A percentile compares a stretch with the other conserved stretches of the same genome.
These are phyloP conservation scores for Notoglanidium macrostoma DNA, from an alignment of 2,797 vertebrate genomes.

Conservation along the genomic window DNA sequence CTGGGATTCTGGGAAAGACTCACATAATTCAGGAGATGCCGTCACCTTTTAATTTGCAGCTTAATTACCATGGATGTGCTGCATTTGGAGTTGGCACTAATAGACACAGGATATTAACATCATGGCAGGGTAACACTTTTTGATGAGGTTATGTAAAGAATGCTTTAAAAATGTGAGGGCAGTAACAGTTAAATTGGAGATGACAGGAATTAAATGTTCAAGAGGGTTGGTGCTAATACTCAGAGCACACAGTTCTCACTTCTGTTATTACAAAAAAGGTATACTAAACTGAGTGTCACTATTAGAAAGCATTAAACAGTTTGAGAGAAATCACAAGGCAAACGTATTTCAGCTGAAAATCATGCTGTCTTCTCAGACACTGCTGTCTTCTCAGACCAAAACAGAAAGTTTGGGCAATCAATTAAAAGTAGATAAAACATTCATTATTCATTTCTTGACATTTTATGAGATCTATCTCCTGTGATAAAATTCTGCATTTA, in stretches of 20 bases:
- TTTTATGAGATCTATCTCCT: background rate
- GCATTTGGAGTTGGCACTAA: conserved; percentile 40
- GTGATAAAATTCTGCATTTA: background rate
- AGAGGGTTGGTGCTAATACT: background rate
- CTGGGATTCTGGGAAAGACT: conserved; percentile 48
- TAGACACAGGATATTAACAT: conserved; percentile 41
- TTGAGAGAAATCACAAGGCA: background rate
- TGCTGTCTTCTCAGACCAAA: background rate
- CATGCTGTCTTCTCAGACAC: background rate
- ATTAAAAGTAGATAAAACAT: conserved; percentile 13
- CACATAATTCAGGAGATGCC: conserved; percentile 48
- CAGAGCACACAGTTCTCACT: background rate
- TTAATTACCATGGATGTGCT: conserved; percentile 51
- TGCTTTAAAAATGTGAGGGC: conserved; percentile 6
- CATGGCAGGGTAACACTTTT: conserved; percentile 34
- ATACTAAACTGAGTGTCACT: background rate
- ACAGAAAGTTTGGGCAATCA: background rate
- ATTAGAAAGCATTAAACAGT: background rate
- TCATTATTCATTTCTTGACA: conserved; percentile 2
- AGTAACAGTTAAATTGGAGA: conserved; percentile 16
- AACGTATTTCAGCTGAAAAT: conserved; percentile 4
- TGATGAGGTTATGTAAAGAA: conserved; percentile 45
- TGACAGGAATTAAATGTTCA: conserved; percentile 11
- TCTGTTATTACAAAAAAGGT: background rate
- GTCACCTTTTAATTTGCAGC: conserved; percentile 52